Base-by-base conservation (phyloP, 2,888 invertebrate genomes). In the Tetropium fuscum region DNA sequence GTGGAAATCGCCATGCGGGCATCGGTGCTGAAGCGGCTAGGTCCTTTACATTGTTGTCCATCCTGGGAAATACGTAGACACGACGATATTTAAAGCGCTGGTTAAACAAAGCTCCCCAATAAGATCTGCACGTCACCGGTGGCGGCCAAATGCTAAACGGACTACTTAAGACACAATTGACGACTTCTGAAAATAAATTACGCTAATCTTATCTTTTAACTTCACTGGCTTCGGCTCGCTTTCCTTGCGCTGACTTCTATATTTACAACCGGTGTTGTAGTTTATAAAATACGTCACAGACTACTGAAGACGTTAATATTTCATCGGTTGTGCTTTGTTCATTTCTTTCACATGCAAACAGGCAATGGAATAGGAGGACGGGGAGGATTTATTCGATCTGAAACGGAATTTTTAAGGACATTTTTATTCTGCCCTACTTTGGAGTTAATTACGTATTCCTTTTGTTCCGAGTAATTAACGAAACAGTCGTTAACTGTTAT, bases 91-190 rank as follows among this genome's bases (percentile, higher is more conserved):
- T 69, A 68, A 66, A 55, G 61, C 61, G 58, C 47, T 51, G 51
- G 61, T 53, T 51, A 62, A 66, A 70, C 70, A 68, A 69, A 72
- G 72, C 59, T 60, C 51, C 57, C 60, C 67, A 68, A 69, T 64
- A 69, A 69, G 63, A 66, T 60, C 55, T 56, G 64, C 60, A 61
- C 60, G 63, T 60, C 66, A 62, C 62, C 57, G 53, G 51, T 65
- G 61, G 65, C 61, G 64, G 61, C 44, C 59, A 43, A 61, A 53
- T 53, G 64, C 63, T 63, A 64, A 67, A 64, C 62, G 43, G 64
- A 63, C 69, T 69, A 68, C 69, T 72, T 73, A 74, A 70, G 72
- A 72, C 60, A 73, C 73, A 74, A 74, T 74, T 73, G 73, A 72
- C 68, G 69, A 64, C 67, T 65, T 60, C 62, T 61, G 67, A 57